Conservation (phyloP, 1,140 invertebrate species). For the Mactra quadrangularis region DNA sequence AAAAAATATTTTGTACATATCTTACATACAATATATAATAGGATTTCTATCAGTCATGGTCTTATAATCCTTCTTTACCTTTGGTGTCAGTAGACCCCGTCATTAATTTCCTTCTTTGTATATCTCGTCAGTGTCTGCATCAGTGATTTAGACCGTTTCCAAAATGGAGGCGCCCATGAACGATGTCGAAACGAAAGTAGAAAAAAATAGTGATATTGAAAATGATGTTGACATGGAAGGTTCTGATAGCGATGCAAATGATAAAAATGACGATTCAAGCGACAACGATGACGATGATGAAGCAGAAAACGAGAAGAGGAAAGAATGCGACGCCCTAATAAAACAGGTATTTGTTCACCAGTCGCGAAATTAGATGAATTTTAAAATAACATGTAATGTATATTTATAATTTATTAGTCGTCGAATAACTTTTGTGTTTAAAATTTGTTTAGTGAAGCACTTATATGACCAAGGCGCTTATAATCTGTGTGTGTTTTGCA, state of each 20-base stretch:
- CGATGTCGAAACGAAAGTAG: background rate
- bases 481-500: background rate
- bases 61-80: too few species aligned
- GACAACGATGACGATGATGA: constrained; percentile 23
- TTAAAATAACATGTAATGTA: background rate
- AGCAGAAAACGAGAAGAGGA: constrained; percentile 13
- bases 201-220: background rate
- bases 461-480: background rate
- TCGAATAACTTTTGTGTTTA: background rate
- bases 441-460: background rate
- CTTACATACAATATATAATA: too few species aligned
- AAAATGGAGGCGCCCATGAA: constrained; percentile 17
- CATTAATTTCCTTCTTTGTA: too few species aligned
- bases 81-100: too few species aligned
- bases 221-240: constrained; percentile 23
- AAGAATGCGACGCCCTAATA: constrained; percentile 17
- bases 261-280: constrained; percentile 1
- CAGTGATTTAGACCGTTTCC: too few species aligned
- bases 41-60: too few species aligned
- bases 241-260: constrained; percentile 6
- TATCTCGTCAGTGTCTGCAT: too few species aligned
- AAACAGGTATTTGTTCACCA: background rate
- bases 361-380: constrained; percentile 13
- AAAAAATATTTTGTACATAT: too few species aligned
- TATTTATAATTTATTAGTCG: background rate